A percentile compares a stretch with the other conserved stretches of the same genome.
Conservation (phyloP, 2,113 vertebrate species). For the Falcunculus frontatus region DNA sequence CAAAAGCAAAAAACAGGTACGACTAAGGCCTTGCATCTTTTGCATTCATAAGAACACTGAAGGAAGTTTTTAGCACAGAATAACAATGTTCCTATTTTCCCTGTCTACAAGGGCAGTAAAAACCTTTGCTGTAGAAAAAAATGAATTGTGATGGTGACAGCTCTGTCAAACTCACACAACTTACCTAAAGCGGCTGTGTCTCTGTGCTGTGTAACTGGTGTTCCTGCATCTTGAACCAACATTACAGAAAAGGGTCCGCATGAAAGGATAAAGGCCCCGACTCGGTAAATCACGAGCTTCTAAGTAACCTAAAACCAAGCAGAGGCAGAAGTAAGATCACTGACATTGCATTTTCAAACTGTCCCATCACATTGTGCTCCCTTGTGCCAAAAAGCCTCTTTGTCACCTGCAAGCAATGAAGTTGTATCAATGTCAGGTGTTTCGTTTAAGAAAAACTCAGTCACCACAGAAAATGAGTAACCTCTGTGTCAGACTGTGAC, state of each 20-base stretch:
- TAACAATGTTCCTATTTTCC: not conserved
- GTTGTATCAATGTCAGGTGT: not conserved
- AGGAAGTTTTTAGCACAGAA: not conserved
- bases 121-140: not conserved
- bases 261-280: conserved; percentile 65
- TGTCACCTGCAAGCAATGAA: not conserved
- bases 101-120: not conserved
- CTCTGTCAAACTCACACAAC: not conserved
- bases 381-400: not conserved
- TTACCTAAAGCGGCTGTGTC: conserved; percentile 3
- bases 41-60: not conserved
- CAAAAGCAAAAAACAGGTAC: not conserved
- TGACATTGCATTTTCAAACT: not conserved
- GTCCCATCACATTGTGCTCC: not conserved
- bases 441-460: not conserved
- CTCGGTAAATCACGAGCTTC: conserved; percentile 73
- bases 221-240: conserved; percentile 67
- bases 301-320: conserved; percentile 66
- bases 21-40: not conserved
- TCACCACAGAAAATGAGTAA: not conserved
- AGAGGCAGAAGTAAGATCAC: not conserved
- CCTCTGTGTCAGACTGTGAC: not conserved
- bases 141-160: not conserved
- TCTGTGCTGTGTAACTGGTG: not conserved
- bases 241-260: conserved; percentile 69